Evolutionary conservation across 2,888 invertebrate genomes (phyloP), one percentile per base, ranked within the genome.

Genomic region (Macrosiphum euphorbiae): DNA sequence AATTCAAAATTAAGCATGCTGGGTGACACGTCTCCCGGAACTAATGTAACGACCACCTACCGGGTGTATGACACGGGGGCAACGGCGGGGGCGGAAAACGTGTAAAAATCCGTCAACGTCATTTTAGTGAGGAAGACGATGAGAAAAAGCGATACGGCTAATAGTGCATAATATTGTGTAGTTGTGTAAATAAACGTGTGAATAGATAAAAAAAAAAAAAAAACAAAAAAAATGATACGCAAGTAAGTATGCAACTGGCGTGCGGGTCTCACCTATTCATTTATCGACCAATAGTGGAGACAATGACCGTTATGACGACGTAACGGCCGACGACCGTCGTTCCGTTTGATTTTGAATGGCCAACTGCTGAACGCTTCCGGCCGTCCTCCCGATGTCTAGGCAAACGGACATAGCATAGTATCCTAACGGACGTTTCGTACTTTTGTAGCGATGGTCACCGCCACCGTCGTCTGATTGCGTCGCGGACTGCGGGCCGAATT

Each of bases 201-300:
- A 52, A 88, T 50, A 20, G 11, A 52, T 35, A 41, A 84, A 52
- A 41, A 52, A 26, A 44, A 35, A 85, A 44, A 47, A 88, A 35
- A 35, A 90, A n/a, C n/a, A 26, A 41, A 41, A 52, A 52, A 13
- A 91, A 41, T 90, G 24, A n/a, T 47, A 78, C 67, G 41, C 52
- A 88, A 24, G 78, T 20, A 78, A 78, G 35, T 78, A 78, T 78
- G 35, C 35, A 78, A 78, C 78, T 78, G 20, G 78, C 67, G 78
- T 78, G 88, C 88, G 44, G 44, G 13, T 84, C 93, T 93, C 67
- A 94, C 94, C 90, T 94, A 94, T 94, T 94, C 94, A 94, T 94
- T 94, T 94, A 94, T 90, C 90, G 85, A 90, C 61, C 50, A 61
- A 78, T 47, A 89, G 35, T 86, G 50, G 58, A 93, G 86, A 94